phyloP scores from a whole-genome alignment of 2,797 vertebrate species.

The Manis crassicaudata region DNA sequence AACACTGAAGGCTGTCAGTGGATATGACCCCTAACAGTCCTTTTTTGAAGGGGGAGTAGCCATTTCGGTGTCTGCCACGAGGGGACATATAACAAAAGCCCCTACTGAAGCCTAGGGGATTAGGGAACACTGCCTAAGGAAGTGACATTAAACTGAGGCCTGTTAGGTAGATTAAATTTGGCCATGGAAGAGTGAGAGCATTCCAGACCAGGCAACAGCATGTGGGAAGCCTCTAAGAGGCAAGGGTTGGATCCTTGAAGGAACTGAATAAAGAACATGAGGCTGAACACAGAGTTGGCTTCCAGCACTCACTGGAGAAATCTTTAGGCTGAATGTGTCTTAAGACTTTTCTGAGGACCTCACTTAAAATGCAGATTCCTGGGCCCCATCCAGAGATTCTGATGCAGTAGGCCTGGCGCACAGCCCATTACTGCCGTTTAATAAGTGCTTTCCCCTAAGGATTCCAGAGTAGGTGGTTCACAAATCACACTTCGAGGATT shows the following conservation, averaged over 20 bases:
- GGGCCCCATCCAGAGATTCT: not conserved
- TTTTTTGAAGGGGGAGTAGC: not conserved
- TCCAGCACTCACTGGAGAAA: not conserved
- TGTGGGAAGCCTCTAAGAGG: not conserved
- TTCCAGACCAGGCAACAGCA: not conserved
- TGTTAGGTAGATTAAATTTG: not conserved
- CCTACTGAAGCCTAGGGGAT: not conserved
- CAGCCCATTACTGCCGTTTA: not conserved
- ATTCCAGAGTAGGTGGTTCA: not conserved
- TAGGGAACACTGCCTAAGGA: not conserved
- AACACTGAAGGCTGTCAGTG: not conserved
- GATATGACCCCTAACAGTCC: not conserved
- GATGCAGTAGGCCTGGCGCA: not conserved
- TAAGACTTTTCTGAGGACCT: not conserved
- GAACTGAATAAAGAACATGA: not conserved
- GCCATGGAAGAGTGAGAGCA: not conserved
- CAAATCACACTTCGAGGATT: not conserved
- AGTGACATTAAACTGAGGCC: not conserved
- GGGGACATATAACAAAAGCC: not conserved
- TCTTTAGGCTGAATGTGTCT: not conserved
- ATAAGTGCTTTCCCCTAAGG: not conserved
- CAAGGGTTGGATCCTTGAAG: not conserved
- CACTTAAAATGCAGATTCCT: not conserved
- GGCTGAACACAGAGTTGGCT: not conserved
- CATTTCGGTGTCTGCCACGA: not conserved